These are phyloP conservation scores for Diogma glabrata DNA, from an alignment of 2,888 invertebrate species.

Conservation along the genomic window DNA sequence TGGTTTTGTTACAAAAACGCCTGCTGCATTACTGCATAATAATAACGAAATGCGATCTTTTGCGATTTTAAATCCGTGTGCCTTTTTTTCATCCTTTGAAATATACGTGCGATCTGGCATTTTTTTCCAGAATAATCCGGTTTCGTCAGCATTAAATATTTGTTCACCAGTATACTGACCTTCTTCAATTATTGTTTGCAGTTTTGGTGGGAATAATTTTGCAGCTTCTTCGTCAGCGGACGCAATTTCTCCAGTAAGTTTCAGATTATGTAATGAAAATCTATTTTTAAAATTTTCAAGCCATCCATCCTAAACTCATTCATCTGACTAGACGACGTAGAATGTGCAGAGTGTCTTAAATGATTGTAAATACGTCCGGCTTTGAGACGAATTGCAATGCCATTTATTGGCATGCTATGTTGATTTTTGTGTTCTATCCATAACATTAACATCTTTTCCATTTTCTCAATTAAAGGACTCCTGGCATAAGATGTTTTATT, in stretches of 20 bases:
- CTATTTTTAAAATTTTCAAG: not conserved
- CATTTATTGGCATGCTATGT: not conserved
- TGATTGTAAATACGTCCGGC: too few species aligned
- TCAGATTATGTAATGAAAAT: not conserved
- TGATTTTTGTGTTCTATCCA: too few species aligned
- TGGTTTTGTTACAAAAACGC: conserved; percentile 2
- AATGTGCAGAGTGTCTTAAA: too few species aligned
- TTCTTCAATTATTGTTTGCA: not conserved
- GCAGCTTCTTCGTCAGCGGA: conserved; percentile 6
- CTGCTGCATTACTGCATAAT: conserved; percentile 1
- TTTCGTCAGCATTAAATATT: conserved; percentile 2
- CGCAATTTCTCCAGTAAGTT: conserved; percentile 2
- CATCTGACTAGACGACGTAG: too few species aligned
- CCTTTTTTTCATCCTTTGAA: not conserved
- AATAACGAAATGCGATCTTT: too few species aligned
- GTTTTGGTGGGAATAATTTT: not conserved
- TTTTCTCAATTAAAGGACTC: not conserved
- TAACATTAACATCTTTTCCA: not conserved
- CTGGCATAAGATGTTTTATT: not conserved
- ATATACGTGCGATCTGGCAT: too few species aligned
- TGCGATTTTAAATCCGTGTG: too few species aligned
- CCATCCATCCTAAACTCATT: too few species aligned
- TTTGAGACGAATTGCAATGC: not conserved
- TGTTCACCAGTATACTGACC: too few species aligned
- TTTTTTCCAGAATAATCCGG: conserved; percentile 4